Evolutionary conservation across 2,113 vertebrate species (phyloP).

Genomic region (Crotalus tigris): DNA sequence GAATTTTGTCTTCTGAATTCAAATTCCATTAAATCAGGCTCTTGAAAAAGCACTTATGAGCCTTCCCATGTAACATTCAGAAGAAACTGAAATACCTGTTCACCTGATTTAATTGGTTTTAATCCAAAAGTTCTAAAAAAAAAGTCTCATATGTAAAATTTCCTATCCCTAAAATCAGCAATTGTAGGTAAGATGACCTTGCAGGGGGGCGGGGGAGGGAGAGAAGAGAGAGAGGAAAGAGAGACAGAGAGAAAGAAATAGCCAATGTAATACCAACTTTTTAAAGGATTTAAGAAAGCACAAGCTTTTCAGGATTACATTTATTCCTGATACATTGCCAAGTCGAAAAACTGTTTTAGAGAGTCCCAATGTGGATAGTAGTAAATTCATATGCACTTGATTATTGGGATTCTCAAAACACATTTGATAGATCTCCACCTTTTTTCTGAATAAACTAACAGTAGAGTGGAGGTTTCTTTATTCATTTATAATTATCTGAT

Average conservation of each 20-base stretch:
- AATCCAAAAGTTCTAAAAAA: neutral
- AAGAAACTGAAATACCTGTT: neutral
- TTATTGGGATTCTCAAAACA: neutral
- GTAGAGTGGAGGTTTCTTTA: neutral
- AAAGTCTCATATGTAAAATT: neutral
- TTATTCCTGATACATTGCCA: neutral
- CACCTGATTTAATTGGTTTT: neutral
- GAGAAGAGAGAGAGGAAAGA: too few species aligned
- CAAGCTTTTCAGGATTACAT: neutral
- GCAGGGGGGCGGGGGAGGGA: too few species aligned
- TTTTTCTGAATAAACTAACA: neutral
- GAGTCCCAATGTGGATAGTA: neutral
- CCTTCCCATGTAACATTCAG: neutral
- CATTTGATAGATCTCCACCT: neutral
- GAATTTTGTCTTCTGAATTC: neutral
- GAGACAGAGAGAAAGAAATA: neutral
- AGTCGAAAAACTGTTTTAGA: neutral
- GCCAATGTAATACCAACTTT: neutral
- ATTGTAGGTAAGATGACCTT: neutral
- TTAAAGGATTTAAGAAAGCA: neutral
- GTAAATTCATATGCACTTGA: neutral
- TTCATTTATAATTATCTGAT: neutral
- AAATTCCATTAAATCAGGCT: neutral
- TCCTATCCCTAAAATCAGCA: neutral
- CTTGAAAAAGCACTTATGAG: neutral